Conservation (phyloP, 2,888 invertebrate species). For the Machimus atricapillus region DNA sequence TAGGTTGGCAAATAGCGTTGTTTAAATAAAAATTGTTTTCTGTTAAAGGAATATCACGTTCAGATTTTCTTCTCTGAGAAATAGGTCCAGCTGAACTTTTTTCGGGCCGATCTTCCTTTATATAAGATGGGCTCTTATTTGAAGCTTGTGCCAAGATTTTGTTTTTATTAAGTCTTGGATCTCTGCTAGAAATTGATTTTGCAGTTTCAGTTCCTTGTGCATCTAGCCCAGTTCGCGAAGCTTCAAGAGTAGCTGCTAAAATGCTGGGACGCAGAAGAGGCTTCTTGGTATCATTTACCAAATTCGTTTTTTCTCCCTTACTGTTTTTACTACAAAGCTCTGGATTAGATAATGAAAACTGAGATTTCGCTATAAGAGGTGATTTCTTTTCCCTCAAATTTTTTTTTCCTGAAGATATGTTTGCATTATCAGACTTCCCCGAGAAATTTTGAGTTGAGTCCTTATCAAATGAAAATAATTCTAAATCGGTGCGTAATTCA, state of each 20-base stretch:
- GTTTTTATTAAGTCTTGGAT: slow-evolving; percentile 60
- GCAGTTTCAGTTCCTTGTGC: neutral
- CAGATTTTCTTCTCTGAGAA: slow-evolving; percentile 22
- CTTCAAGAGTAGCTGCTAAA: slow-evolving; percentile 50
- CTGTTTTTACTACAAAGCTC: neutral
- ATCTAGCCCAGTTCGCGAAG: slow-evolving; percentile 32
- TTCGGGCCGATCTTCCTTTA: neutral
- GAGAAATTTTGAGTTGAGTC: slow-evolving; percentile 48
- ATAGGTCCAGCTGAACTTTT: neutral
- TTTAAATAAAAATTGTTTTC: neutral
- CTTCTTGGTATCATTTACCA: slow-evolving; percentile 33
- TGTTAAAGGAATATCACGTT: neutral
- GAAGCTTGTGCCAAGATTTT: slow-evolving; percentile 40
- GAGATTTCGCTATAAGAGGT: neutral
- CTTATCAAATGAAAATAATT: slow-evolving; percentile 59
- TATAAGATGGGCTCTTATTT: neutral
- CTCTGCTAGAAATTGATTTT: slow-evolving; percentile 54
- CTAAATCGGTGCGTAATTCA: slow-evolving; percentile 57
- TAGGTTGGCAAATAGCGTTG: slow-evolving; percentile 32
- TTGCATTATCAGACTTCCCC: neutral
- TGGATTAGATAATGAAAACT: slow-evolving; percentile 2
- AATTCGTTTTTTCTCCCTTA: neutral
- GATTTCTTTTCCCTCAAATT: neutral
- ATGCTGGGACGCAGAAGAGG: slow-evolving; percentile 55
- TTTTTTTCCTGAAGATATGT: neutral